phyloP scores from a whole-genome alignment of 2,888 invertebrate species.

The Periphyllus acericola region DNA sequence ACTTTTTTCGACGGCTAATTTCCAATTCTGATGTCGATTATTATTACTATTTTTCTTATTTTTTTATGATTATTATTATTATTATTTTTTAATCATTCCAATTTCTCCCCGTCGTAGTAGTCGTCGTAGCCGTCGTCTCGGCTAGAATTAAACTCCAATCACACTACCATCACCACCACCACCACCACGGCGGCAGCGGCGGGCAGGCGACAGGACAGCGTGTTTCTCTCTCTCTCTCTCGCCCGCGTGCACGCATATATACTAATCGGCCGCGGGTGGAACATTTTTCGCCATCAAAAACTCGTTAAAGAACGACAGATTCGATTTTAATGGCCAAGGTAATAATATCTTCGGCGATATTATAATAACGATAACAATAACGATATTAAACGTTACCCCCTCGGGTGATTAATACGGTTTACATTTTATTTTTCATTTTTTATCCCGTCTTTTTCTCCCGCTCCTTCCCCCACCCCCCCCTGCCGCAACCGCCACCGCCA shows the following conservation, averaged over 20 bases:
- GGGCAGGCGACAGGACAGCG: constrained; percentile 13
- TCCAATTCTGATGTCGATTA: constrained; percentile 62
- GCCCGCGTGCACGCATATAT: neutral
- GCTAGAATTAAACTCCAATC: constrained; percentile 58
- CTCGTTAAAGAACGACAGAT: constrained; percentile 62
- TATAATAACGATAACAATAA: constrained; percentile 62
- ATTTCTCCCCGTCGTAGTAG: constrained; percentile 34
- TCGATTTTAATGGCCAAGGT: constrained; percentile 62
- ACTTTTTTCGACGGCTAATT: constrained; percentile 58
- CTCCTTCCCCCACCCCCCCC: neutral
- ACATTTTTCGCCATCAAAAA: constrained; percentile 62
- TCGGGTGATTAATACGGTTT: constrained; percentile 61
- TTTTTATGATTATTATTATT: constrained; percentile 37
- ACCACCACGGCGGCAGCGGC: neutral
- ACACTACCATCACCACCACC: neutral
- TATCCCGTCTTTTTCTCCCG: neutral
- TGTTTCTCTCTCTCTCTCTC: neutral
- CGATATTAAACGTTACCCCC: constrained; percentile 62
- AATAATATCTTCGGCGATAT: constrained; percentile 62
- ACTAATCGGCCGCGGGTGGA: constrained; percentile 61
- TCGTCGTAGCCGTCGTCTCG: neutral
- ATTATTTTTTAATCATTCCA: constrained; percentile 55
- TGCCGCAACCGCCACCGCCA: neutral
- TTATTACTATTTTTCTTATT: constrained; percentile 37
- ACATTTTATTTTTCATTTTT: constrained; percentile 34